Evolutionary conservation across 2,888 invertebrate species (phyloP).

Genomic region (Campopleginae sp.): DNA sequence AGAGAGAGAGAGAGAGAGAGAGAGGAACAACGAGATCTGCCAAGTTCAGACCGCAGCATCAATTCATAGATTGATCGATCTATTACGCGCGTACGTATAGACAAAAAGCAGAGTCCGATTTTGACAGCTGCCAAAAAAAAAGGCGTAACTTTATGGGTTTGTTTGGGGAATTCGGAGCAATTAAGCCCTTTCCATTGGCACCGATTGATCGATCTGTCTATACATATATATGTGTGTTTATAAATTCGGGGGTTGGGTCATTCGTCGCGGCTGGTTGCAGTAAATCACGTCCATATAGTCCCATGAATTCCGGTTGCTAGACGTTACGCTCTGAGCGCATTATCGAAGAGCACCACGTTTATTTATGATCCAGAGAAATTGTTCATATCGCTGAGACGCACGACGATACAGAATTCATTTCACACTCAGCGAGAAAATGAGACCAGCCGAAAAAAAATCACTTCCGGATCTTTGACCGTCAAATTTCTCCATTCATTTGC

Average conservation of each 20-base stretch:
- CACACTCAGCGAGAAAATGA: neutral
- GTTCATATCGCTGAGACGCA: neutral
- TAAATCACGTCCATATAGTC: constrained; percentile 63
- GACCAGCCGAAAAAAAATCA: no score
- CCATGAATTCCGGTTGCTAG: constrained; percentile 65
- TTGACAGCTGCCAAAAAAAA: constrained; percentile 5
- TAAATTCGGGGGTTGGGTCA: constrained; percentile 48
- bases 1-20: constrained; percentile 3
- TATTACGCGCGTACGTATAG: constrained; percentile 7
- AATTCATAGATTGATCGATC: constrained; percentile 67
- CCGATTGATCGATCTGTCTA: neutral
- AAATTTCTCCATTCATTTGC: no score
- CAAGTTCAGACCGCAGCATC: constrained; percentile 66
- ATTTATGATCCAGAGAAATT: constrained; percentile 19
- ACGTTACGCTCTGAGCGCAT: constrained; percentile 65
- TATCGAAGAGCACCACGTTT: constrained; percentile 58
- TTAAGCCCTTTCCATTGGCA: neutral
- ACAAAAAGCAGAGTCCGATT: neutral
- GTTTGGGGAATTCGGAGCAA: neutral
- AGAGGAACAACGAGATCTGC: constrained; percentile 63
- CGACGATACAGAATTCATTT: neutral
- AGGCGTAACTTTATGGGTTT: neutral
- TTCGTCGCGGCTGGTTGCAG: constrained; percentile 66
- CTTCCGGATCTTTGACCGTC: no score
- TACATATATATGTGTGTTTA: neutral